phyloP scores from a whole-genome alignment of 2,888 invertebrate genomes.

The Campoletis raptor region DNA sequence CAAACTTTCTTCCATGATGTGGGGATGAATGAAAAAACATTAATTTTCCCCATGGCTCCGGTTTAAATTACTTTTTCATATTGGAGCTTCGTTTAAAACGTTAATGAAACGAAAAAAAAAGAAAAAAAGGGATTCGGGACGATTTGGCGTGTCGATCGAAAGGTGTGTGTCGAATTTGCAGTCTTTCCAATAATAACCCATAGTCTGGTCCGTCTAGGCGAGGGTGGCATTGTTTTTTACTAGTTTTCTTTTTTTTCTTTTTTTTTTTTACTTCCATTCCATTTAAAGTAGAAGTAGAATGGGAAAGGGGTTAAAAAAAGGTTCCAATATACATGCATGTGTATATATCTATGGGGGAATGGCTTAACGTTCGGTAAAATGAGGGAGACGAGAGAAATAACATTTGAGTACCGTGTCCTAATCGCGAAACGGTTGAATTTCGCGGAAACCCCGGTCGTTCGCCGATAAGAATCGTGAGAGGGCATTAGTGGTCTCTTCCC shows the following conservation, averaged over 20 bases:
- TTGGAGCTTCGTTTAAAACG: neutral
- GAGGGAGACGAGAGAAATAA: slow-evolving; percentile 42
- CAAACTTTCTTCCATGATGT: neutral
- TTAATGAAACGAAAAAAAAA: neutral
- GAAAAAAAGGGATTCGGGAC: too few species aligned
- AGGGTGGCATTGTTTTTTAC: slow-evolving; percentile 37
- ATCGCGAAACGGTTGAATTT: slow-evolving; percentile 65
- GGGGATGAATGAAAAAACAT: neutral
- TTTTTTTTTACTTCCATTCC: too few species aligned
- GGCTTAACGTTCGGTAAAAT: slow-evolving; percentile 10
- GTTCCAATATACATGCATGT: neutral
- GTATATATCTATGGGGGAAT: too few species aligned
- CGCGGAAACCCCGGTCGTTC: slow-evolving; percentile 60
- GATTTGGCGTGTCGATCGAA: slow-evolving; percentile 41
- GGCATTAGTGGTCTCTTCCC: slow-evolving; percentile 36
- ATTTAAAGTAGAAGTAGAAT: neutral
- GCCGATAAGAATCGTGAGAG: slow-evolving; percentile 64
- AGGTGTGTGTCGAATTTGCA: slow-evolving; percentile 43
- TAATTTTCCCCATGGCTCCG: neutral
- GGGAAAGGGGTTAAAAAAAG: slow-evolving; percentile 2
- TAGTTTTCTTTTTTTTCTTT: slow-evolving; percentile 18
- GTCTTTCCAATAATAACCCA: slow-evolving; percentile 38
- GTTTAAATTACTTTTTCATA: neutral
- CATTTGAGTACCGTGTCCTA: slow-evolving; percentile 62
- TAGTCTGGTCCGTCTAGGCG: slow-evolving; percentile 43